Conservation (phyloP, 2,113 vertebrate species). For the Erythrolamprus reginae region DNA sequence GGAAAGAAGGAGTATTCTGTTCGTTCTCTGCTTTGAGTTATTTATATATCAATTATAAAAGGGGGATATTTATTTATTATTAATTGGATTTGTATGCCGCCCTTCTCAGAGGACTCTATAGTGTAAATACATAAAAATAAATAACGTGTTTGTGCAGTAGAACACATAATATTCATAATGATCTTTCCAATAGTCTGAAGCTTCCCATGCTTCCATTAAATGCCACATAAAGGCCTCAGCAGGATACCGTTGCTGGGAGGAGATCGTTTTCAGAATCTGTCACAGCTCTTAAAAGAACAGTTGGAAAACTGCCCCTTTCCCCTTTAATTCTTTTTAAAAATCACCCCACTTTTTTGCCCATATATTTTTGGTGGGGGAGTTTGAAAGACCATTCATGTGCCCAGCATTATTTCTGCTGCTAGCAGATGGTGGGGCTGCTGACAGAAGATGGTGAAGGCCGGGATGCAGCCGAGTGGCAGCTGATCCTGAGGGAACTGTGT, state of each 20-base stretch:
- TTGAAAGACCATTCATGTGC: background rate
- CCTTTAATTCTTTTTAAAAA: background rate
- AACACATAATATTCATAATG: background rate
- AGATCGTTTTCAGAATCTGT: background rate
- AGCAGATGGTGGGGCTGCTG: background rate
- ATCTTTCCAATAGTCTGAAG: background rate
- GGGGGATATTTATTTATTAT: too few relatives aligned
- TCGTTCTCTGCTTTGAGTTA: background rate
- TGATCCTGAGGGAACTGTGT: background rate
- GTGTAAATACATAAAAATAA: background rate
- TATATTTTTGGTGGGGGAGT: background rate
- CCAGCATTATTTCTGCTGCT: background rate
- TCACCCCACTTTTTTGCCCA: background rate
- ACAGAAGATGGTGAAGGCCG: background rate
- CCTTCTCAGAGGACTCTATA: too few relatives aligned
- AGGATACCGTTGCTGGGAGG: background rate
- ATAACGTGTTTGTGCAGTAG: background rate
- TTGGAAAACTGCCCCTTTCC: background rate
- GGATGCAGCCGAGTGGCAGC: background rate
- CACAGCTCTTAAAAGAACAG: background rate
- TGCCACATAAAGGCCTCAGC: background rate
- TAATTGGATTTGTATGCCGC: too few relatives aligned
- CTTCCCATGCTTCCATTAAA: background rate
- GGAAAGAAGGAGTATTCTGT: background rate
- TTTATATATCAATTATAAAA: background rate